A percentile compares a stretch with the other conserved stretches of the same genome.
These are phyloP conservation scores for Phyto melanocephala DNA, from an alignment of 2,888 invertebrate species.

Conservation along the genomic window DNA sequence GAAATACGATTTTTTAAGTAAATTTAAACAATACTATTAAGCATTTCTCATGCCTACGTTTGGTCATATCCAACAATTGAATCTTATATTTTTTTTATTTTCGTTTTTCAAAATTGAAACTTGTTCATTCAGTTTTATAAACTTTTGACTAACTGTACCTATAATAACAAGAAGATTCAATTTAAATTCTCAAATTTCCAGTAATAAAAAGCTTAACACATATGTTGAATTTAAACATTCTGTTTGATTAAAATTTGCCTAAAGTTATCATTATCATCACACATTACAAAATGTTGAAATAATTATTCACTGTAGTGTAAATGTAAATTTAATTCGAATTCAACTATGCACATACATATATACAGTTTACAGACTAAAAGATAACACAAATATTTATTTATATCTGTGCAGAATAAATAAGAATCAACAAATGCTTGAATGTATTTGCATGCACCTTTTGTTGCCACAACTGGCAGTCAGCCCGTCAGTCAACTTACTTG, in stretches of 20 bases:
- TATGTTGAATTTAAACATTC: neutral
- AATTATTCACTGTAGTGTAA: slow-evolving; percentile 35
- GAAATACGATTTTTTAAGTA: no score
- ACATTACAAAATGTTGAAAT: slow-evolving; percentile 17
- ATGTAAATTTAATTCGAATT: slow-evolving; percentile 37
- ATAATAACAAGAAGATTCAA: no score
- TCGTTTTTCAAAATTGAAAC: no score
- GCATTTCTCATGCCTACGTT: no score
- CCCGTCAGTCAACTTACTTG: neutral
- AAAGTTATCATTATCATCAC: neutral
- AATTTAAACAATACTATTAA: no score
- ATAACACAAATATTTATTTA: neutral
- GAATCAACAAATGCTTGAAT: slow-evolving; percentile 1
- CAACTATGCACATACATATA: no score
- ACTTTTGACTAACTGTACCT: no score
- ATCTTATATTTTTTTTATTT: no score
- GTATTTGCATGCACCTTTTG: slow-evolving; percentile 11
- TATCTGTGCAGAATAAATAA: neutral
- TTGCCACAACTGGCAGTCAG: slow-evolving; percentile 10
- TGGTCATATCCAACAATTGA: no score
- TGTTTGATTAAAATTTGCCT: slow-evolving; percentile 12
- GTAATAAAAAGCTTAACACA: neutral
- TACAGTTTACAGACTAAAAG: neutral
- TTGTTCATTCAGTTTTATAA: no score
- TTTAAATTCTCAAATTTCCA: no score